Conservation (phyloP, 2,888 invertebrate genomes). For the Amiota mariae region DNA sequence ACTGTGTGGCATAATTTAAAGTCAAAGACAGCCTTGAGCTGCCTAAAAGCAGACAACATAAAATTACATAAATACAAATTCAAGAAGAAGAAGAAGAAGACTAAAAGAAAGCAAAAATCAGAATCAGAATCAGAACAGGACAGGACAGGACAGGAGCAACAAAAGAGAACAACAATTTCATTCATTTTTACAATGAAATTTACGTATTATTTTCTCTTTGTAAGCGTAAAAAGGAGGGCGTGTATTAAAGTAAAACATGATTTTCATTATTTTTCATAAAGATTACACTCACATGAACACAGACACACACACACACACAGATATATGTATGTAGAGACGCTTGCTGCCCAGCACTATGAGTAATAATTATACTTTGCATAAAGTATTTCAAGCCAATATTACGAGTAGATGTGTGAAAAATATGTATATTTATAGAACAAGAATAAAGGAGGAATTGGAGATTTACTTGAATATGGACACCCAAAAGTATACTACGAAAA, state of each 20-base stretch:
- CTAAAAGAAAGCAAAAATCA: conserved; percentile 43
- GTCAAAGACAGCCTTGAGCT: conserved; percentile 10
- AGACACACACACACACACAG: too few relatives aligned
- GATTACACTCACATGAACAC: too few relatives aligned
- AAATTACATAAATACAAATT: conserved; percentile 36
- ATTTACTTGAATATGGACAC: neutral
- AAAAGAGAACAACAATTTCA: neutral
- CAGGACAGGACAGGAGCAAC: neutral
- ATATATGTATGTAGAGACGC: neutral
- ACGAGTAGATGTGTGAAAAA: too few relatives aligned
- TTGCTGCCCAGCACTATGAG: conserved; percentile 1
- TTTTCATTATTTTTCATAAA: conserved; percentile 14
- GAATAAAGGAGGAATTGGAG: too few relatives aligned
- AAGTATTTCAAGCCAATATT: neutral
- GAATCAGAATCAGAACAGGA: neutral
- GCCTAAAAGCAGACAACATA: conserved; percentile 47
- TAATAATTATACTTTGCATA: conserved; percentile 17
- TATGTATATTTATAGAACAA: too few relatives aligned
- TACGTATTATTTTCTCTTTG: neutral
- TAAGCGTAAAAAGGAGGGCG: neutral
- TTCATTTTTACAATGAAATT: conserved; percentile 7
- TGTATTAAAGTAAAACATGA: conserved; percentile 7
- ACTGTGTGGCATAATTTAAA: conserved; percentile 1
- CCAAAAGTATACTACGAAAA: conserved; percentile 25
- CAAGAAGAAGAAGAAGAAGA: conserved; percentile 18